A percentile compares a stretch with the other conserved stretches of the same genome.
These are phyloP conservation scores for Ctenosaura bakeri DNA, from an alignment of 2,797 vertebrate species.

Conservation along the genomic window DNA sequence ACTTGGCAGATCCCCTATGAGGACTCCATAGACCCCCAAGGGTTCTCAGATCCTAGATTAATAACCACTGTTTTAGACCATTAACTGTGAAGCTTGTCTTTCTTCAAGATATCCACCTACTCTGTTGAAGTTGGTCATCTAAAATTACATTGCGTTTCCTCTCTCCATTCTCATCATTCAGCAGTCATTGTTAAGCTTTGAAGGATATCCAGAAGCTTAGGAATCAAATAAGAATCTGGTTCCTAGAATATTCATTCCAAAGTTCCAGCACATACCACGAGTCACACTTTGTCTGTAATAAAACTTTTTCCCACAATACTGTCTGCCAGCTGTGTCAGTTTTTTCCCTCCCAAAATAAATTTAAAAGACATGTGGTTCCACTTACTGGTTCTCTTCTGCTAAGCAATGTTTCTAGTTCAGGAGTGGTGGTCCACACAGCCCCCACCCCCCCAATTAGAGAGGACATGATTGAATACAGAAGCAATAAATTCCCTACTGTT, in stretches of 20 bases:
- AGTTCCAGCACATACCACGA: neutral
- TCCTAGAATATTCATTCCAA: neutral
- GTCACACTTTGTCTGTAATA: conserved; percentile 9
- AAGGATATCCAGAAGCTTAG: neutral
- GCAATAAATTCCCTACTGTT: neutral
- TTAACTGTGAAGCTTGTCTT: neutral
- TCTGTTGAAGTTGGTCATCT: neutral
- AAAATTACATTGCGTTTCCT: neutral
- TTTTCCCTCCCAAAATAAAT: neutral
- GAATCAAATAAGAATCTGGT: neutral
- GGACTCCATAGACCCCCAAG: too few relatives aligned
- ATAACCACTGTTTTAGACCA: neutral
- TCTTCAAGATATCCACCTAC: neutral
- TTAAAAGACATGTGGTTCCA: neutral
- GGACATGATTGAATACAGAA: neutral
- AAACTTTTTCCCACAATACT: neutral
- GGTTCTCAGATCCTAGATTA: too few relatives aligned
- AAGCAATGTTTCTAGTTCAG: conserved; percentile 7
- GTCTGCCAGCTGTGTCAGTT: neutral
- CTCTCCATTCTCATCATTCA: too few relatives aligned
- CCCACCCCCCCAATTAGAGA: neutral
- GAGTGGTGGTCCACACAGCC: neutral
- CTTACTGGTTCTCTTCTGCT: neutral
- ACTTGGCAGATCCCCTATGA: too few relatives aligned
- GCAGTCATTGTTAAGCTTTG: neutral